Conservation (phyloP, 2,888 invertebrate genomes). For the Nemurella pictetii region DNA sequence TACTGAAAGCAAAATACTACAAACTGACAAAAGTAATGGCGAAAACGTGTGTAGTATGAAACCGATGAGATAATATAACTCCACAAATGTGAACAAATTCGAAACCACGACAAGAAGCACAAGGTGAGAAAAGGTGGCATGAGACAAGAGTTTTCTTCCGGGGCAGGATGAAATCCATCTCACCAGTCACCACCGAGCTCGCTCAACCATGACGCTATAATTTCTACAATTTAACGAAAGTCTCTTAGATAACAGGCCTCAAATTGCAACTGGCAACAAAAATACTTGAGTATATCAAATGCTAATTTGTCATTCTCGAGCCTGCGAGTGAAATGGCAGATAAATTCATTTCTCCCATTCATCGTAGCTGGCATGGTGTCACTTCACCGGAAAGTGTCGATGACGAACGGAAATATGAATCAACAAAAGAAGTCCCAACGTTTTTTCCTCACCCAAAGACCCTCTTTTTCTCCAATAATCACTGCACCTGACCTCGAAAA, state of each 20-base stretch:
- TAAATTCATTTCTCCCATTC: background rate
- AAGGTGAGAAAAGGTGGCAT: background rate
- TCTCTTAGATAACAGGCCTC: background rate
- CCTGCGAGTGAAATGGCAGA: background rate
- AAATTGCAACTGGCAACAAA: background rate
- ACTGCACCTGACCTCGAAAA: constrained; percentile 7
- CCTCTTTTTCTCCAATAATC: constrained; percentile 6
- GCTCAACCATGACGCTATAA: background rate
- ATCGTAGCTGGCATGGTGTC: background rate
- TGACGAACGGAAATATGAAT: constrained; percentile 7
- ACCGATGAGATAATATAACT: constrained; percentile 26
- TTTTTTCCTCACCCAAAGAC: background rate
- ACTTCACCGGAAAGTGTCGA: background rate
- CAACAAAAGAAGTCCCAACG: constrained; percentile 2
- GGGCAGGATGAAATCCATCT: background rate
- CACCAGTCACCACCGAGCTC: background rate
- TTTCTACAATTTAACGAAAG: background rate
- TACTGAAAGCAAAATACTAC: constrained; percentile 14
- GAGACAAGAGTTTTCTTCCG: background rate
- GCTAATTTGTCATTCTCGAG: background rate
- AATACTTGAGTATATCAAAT: background rate
- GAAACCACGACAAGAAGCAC: background rate
- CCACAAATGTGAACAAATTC: constrained; percentile 8
- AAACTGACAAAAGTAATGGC: constrained; percentile 24
- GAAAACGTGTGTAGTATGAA: constrained; percentile 24